phyloP scores from a whole-genome alignment of 35 echinoderm and acorn worm genomes.

The Patiria miniata region DNA sequence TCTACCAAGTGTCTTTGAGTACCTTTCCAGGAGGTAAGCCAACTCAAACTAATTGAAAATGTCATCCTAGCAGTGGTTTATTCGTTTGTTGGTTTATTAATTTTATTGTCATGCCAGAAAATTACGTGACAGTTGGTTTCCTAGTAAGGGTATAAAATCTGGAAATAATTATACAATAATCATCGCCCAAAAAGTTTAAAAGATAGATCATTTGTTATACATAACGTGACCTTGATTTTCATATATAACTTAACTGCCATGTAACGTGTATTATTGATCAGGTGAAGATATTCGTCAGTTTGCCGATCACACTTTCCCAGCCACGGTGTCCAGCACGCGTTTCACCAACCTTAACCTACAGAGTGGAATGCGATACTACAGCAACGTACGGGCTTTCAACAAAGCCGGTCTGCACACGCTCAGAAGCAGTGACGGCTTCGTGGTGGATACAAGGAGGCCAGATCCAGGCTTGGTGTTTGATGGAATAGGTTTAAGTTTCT shows the following conservation, averaged over 20 bases:
- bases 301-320: not conserved
- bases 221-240: too few relatives aligned
- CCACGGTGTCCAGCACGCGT: not conserved
- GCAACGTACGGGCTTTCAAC: slow-evolving; percentile 50
- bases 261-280: not conserved
- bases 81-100: too few relatives aligned
- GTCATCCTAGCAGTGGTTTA: too few relatives aligned
- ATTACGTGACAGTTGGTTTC: too few relatives aligned
- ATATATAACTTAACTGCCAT: too few relatives aligned
- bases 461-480: slow-evolving; percentile 35
- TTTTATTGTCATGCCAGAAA: too few relatives aligned
- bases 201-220: too few relatives aligned
- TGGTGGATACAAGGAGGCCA: slow-evolving; percentile 21
- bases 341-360: slow-evolving; percentile 21
- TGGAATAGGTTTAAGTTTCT: slow-evolving; percentile 51
- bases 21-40: slow-evolving; percentile 13
- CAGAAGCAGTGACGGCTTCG: slow-evolving; percentile 39
- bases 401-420: slow-evolving; percentile 32
- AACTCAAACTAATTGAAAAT: too few relatives aligned
- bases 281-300: slow-evolving; percentile 44
- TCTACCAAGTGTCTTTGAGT: not conserved
- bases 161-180: too few relatives aligned
- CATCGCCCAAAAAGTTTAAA: too few relatives aligned
- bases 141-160: too few relatives aligned
- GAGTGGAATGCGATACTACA: slow-evolving; percentile 28